Percentiles rank a stretch among this genome's conserved stretches.
Conservation (phyloP, 64 coral and sea anemone genomes). For the Pocillopora verrucosa region DNA sequence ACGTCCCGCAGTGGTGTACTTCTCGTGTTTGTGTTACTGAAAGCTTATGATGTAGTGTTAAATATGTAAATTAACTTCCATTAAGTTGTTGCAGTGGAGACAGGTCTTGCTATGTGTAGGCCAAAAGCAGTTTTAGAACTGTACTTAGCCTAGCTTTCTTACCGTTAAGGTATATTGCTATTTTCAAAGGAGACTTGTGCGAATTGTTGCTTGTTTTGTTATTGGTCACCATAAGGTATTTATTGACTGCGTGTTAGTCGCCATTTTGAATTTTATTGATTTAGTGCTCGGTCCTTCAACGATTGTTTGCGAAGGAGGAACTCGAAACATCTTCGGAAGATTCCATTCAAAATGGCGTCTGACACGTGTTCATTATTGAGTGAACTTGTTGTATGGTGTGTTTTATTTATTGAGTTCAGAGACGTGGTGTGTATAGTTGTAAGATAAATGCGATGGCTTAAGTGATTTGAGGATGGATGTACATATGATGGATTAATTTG, state of each 20-base stretch:
- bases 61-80: no score
- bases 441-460: conserved; percentile 34
- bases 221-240: neutral
- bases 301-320: neutral
- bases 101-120: no score
- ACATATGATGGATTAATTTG: neutral
- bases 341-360: conserved; percentile 1
- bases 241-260: neutral
- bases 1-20: no score
- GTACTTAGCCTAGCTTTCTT: no score
- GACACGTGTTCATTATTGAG: neutral
- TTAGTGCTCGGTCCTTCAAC: neutral
- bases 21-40: no score
- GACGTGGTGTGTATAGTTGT: conserved; percentile 24
- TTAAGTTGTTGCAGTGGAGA: no score
- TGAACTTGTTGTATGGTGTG: neutral
- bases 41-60: no score
- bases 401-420: conserved; percentile 37
- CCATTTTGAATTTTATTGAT: neutral
- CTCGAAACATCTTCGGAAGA: conserved; percentile 3
- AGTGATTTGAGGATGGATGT: conserved; percentile 39
- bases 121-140: no score
- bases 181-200: neutral
- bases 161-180: no score
- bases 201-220: neutral